Conservation (phyloP, 2,113 vertebrate genomes). For the Otis tarda region DNA sequence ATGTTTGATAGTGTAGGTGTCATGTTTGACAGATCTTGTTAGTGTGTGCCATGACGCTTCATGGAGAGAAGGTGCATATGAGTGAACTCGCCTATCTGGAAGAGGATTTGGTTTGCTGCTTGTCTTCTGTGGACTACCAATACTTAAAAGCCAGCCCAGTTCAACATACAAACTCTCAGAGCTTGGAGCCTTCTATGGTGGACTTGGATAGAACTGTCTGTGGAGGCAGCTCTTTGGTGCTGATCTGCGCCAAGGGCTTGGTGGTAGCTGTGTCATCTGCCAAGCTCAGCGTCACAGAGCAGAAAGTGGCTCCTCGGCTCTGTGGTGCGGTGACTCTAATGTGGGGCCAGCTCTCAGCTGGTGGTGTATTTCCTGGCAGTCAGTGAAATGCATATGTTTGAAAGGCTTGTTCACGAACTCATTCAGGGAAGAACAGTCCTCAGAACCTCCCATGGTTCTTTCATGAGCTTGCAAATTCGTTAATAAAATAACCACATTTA, state of each 20-base stretch:
- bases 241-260: background rate
- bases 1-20: background rate
- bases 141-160: background rate
- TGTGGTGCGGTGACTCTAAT: accelerated
- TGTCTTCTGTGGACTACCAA: background rate
- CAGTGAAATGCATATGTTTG: background rate
- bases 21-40: background rate
- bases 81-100: background rate
- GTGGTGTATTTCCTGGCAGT: background rate
- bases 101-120: background rate
- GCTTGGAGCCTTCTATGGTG: background rate
- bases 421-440: background rate
- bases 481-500: background rate
- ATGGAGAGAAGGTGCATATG: accelerated
- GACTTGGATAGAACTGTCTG: background rate
- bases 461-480: background rate
- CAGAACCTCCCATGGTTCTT: background rate
- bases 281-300: background rate
- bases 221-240: background rate
- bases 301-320: background rate
- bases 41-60: background rate
- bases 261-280: background rate
- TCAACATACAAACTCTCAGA: background rate
- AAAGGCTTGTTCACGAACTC: background rate
- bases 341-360: background rate